Percentiles rank a stretch among this genome's conserved stretches.
Conservation (phyloP, 2,113 vertebrate genomes). For the Dicaeum eximium region DNA sequence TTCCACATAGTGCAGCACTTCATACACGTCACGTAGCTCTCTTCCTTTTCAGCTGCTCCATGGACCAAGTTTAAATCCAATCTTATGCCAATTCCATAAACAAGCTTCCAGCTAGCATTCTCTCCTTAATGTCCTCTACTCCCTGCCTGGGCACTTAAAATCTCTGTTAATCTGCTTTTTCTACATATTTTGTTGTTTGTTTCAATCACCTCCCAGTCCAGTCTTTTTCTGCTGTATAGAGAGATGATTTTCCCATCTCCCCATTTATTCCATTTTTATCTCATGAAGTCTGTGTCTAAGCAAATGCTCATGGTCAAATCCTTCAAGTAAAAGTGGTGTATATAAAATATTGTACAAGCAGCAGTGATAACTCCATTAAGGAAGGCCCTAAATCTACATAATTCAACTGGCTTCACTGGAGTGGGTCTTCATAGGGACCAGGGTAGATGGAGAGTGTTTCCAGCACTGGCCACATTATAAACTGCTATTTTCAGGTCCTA, state of each 20-base stretch:
- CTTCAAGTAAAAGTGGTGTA: neutral
- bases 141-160: neutral
- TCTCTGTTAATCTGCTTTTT: constrained; percentile 26
- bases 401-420: neutral
- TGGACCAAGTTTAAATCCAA: neutral
- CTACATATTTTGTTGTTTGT: constrained; percentile 28
- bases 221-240: neutral
- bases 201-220: neutral
- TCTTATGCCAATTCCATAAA: constrained; percentile 4
- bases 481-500: neutral
- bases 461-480: neutral
- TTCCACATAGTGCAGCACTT: neutral
- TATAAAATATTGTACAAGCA: neutral
- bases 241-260: neutral
- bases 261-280: neutral
- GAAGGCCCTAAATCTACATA: neutral
- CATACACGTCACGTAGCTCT: neutral
- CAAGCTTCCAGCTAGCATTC: constrained; percentile 15
- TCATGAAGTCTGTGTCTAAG: neutral
- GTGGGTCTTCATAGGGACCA: neutral
- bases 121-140: neutral
- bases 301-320: neutral
- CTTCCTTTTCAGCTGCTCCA: neutral
- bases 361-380: neutral
- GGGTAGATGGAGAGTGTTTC: neutral